Percentiles rank a stretch among this genome's conserved stretches.
These are phyloP conservation scores for Nannospalax galili DNA, from an alignment of 2,113 vertebrate species.

Conservation along the genomic window DNA sequence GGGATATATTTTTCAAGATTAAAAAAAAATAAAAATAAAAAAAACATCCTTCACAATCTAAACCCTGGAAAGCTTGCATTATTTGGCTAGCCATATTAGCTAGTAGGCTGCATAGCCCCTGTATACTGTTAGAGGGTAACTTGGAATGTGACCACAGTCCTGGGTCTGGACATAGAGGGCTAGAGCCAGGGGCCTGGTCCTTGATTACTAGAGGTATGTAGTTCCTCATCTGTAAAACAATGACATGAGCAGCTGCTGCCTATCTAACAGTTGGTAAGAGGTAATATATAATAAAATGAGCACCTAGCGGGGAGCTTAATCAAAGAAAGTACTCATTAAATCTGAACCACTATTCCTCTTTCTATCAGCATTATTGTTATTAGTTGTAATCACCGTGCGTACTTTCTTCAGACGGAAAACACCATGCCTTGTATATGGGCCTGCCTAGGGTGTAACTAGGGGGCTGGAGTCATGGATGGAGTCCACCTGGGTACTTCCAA, in stretches of 20 bases:
- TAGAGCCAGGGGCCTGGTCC: not conserved
- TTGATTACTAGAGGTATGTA: not conserved
- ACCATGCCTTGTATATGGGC: not conserved
- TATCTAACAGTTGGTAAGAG: constrained; percentile 8
- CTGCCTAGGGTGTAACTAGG: not conserved
- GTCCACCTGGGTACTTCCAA: not conserved
- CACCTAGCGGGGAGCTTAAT: not conserved
- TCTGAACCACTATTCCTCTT: not conserved
- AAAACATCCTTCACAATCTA: not conserved
- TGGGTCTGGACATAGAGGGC: not conserved
- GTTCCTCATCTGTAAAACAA: not conserved
- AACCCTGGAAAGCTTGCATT: constrained; percentile 40
- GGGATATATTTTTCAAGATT: constrained; percentile 38
- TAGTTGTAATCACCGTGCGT: not conserved
- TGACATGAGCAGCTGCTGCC: not conserved
- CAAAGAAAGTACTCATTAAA: constrained; percentile 5
- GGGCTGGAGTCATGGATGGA: not conserved
- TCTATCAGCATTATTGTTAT: not conserved
- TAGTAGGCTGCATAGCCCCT: not conserved
- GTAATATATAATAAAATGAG: not conserved
- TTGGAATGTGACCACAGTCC: not conserved
- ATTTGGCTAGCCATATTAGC: not conserved
- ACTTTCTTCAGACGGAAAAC: not conserved
- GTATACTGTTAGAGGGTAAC: not conserved
- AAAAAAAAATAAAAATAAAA: not conserved